Evolutionary conservation across 2,888 invertebrate genomes (phyloP).

Genomic region (Ophioninae sp.): DNA sequence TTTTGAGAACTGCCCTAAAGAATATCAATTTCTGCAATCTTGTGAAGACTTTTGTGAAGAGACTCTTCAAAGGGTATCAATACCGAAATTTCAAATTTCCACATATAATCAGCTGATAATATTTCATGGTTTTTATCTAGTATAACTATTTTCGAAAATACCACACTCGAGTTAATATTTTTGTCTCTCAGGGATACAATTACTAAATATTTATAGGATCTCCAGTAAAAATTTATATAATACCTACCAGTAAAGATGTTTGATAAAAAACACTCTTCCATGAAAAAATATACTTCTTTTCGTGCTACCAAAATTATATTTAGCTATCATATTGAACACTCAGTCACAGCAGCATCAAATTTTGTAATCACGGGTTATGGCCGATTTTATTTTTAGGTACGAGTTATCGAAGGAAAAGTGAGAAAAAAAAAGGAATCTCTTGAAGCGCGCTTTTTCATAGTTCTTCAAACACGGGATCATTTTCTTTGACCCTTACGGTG

Average conservation of each 20-base stretch:
- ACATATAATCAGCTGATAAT: no score
- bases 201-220: no score
- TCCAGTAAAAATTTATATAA: no score
- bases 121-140: no score
- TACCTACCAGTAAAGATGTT: background rate
- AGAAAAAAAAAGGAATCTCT: background rate
- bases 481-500: slow-evolving; percentile 1
- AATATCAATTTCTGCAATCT: no score
- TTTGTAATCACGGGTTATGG: background rate
- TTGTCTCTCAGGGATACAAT: no score
- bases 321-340: background rate
- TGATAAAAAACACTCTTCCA: background rate
- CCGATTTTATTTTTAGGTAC: background rate
- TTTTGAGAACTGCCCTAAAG: no score
- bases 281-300: background rate
- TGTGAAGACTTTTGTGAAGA: no score
- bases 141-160: no score
- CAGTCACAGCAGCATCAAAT: background rate
- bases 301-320: background rate
- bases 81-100: no score
- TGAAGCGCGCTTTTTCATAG: slow-evolving; percentile 9
- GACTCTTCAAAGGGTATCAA: no score
- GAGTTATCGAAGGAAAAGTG: background rate
- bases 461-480: slow-evolving; percentile 16
- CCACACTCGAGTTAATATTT: no score